Base-by-base conservation (phyloP, 1,140 invertebrate species). In the Neodiprion fabricii region DNA sequence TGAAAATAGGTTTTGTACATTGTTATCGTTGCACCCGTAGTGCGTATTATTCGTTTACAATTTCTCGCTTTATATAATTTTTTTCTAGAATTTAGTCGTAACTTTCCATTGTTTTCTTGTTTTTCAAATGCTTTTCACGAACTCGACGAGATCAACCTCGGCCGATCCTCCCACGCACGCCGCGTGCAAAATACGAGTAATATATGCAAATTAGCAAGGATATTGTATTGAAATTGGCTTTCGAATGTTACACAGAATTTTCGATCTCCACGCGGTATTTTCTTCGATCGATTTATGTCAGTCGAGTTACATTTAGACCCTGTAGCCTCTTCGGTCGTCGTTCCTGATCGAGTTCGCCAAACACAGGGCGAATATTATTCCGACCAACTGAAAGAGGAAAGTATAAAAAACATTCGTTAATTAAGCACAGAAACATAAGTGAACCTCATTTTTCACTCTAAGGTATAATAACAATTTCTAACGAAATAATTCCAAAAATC, bases 281-380 rank as follows among this genome's bases (percentile, higher is more conserved):
- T 61, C 53, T 61, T 61, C 53, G 3, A 14, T 17, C 53, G 28
- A 40, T 40, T 40, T 40, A 40, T 5, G 5, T 40, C 5, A 3
- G 1, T 40, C 5, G 28, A 40, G 28, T 61, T 61, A 17, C 4
- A 61, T 14, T 81, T 82, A 86, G 17, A 86, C 84, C 69, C 83
- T 82, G 72, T 85, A 85, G 3, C 80, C 80, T 90, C 86, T 94
- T 91, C 79, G 95, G 91, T 84, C 92, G 90, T 77, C 93, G 90
- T 86, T 86, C 73, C 71, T 77, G 80, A 97, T 93, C 1, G 94
- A 92, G 81, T 93, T 93, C 68, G 93, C 95, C 84, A 97, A 83
- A 84, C 95, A 95, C 83, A 95, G 93, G 3, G 95, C 94, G 81
- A 96, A 96, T n/a, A 96, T 89, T 9, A 96, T 93, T 21, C 95